These are phyloP conservation scores for Euleptes europaea DNA, from an alignment of 2,113 vertebrate genomes.

Conservation along the genomic window DNA sequence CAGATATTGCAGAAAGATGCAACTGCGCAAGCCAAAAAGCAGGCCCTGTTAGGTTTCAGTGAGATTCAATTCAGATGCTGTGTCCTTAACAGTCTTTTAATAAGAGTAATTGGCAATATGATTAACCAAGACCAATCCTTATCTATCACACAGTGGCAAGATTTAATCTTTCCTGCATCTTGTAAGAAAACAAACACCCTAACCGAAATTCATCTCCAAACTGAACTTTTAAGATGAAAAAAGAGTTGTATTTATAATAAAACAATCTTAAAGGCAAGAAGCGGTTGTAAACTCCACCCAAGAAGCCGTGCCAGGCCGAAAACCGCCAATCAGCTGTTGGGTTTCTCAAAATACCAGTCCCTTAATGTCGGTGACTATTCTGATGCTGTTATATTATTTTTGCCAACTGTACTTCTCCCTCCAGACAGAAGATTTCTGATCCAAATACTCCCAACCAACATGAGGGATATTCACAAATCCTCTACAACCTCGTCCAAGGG, in stretches of 20 bases:
- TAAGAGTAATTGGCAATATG: constrained; percentile 72
- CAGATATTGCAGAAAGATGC: background rate
- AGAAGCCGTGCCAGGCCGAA: constrained; percentile 38
- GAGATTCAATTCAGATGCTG: constrained; percentile 59
- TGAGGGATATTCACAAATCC: constrained; percentile 65
- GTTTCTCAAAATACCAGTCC: constrained; percentile 60
- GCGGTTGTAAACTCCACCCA: constrained; percentile 38
- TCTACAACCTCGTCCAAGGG: constrained; percentile 63
- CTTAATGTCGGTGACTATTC: constrained; percentile 60
- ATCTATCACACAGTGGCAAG: constrained; percentile 45
- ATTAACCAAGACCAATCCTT: constrained; percentile 37
- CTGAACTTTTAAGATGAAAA: constrained; percentile 34
- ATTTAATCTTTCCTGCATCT: constrained; percentile 61
- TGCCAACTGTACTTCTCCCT: constrained; percentile 52
- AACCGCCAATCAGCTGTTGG: constrained; percentile 21
- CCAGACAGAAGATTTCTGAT: constrained; percentile 64
- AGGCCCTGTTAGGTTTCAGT: constrained; percentile 47
- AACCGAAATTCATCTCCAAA: constrained; percentile 32
- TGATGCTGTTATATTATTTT: constrained; percentile 59
- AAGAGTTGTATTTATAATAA: constrained; percentile 13
- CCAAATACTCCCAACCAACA: constrained; percentile 55
- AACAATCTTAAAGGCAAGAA: constrained; percentile 2
- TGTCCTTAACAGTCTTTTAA: constrained; percentile 63
- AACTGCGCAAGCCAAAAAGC: constrained; percentile 39
- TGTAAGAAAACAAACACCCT: constrained; percentile 46